Percentiles rank a stretch among this genome's conserved stretches.
These are phyloP conservation scores for Nibea coibor DNA, from an alignment of 2,113 vertebrate genomes.

Conservation along the genomic window DNA sequence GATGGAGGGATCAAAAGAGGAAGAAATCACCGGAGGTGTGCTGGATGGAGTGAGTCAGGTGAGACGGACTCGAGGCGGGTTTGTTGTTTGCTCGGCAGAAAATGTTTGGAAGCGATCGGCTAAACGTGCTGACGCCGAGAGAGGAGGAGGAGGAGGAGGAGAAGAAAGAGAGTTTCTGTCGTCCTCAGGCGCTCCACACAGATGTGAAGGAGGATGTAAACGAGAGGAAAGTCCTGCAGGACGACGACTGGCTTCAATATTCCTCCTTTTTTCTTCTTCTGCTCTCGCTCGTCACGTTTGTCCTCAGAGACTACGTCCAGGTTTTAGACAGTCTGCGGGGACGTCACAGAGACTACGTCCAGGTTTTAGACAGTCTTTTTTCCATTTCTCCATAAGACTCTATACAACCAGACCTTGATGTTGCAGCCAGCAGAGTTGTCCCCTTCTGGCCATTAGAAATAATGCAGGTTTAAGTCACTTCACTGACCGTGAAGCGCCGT, in stretches of 20 bases:
- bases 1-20: conserved; percentile 64
- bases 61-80: conserved; percentile 52
- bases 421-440: too few species aligned
- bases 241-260: conserved; percentile 10
- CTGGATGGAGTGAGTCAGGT: conserved; percentile 51
- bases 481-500: too few species aligned
- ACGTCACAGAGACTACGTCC: too few species aligned
- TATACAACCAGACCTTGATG: too few species aligned
- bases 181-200: conserved; percentile 38
- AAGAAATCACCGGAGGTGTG: conserved; percentile 53
- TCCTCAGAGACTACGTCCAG: not conserved
- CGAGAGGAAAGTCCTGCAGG: conserved; percentile 35
- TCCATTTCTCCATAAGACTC: too few species aligned
- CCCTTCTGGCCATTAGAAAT: too few species aligned
- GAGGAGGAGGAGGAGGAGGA: not conserved
- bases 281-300: not conserved
- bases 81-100: conserved; percentile 70
- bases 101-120: conserved; percentile 54
- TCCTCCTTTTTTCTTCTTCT: conserved; percentile 11
- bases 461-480: too few species aligned
- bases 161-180: conserved; percentile 11
- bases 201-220: conserved; percentile 40
- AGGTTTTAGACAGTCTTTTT: too few species aligned
- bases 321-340: too few species aligned
- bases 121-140: conserved; percentile 67